Evolutionary conservation across 2,113 vertebrate species (phyloP), one percentile per base, ranked within the genome.

Genomic region (Hypomesus transpacificus): DNA sequence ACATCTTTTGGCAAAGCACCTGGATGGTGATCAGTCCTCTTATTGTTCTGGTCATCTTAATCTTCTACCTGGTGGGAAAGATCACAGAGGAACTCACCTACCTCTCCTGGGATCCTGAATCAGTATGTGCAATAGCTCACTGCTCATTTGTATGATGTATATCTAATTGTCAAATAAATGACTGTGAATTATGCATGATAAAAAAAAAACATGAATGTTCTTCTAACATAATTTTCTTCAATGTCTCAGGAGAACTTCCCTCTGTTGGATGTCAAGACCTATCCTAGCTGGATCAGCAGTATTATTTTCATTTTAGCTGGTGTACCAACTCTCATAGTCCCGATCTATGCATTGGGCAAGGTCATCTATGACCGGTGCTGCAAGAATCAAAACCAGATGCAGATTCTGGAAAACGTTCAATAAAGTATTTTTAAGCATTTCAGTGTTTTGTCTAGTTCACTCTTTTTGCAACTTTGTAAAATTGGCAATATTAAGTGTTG

Each of bases 291-390:
- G 96, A 90, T 94, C 58, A 91, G 90, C 0, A 91, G 9, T 0
- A 68, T 95, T 18, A 94, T 98, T 74, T 93, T 97, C 24, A 0
- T 95, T 0, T 75, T 98, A 0, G 90, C 93, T 0, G 96, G 96
- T n/a, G 73, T 94, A 16, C 96, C 96, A 5, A 92, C 93, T 81
- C 81, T 98, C 70, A 3, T 3, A 34, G 88, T 95, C 59, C 96
- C 95, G 0, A 0, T n/a, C 22, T 93, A 90, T 31, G 92, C 93
- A 16, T 58, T 94, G 76, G 92, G 89, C 84, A 90, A 86, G 80
- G 66, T 85, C 75, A 76, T 94, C 77, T 84, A 78, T 73, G 89
- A 60, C 52, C 0, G 0, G 28, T 84, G 52, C 11, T 87, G 81
- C 77, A 89, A 75, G 21, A 84, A 75, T 46, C 39, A 5, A 46